Evolutionary conservation across 2,797 vertebrate genomes (phyloP).

Genomic region (Intellagama lesueurii): DNA sequence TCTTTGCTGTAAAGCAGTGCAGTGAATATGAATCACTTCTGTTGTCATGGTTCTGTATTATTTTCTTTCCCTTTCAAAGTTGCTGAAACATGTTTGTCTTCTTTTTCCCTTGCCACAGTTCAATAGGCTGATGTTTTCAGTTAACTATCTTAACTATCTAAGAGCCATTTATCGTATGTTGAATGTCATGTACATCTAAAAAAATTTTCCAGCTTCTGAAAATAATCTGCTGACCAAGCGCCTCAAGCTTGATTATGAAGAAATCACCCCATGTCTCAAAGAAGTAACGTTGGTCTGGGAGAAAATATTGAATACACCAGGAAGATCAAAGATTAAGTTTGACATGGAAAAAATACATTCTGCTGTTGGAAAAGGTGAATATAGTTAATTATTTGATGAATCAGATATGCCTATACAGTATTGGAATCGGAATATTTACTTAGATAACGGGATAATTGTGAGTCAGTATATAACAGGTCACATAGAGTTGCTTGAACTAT

Average conservation of each 20-base stretch:
- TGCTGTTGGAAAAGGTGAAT: slow-evolving; percentile 91
- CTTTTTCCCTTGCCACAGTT: background rate
- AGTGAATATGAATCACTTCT: background rate
- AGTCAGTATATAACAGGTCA: background rate
- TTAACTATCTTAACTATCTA: background rate
- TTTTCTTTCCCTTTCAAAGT: slow-evolving; percentile 1
- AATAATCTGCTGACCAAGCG: slow-evolving; percentile 93
- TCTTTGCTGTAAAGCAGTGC: background rate
- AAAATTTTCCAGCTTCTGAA: slow-evolving; percentile 84
- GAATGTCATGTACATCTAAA: accelerated
- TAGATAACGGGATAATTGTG: background rate
- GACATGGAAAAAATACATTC: slow-evolving; percentile 89
- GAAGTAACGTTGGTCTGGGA: slow-evolving; percentile 95
- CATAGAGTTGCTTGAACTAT: background rate
- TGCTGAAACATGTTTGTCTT: background rate
- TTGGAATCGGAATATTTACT: background rate
- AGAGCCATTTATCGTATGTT: background rate
- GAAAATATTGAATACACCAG: slow-evolving; percentile 90
- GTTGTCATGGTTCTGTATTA: background rate
- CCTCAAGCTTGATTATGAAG: slow-evolving; percentile 95
- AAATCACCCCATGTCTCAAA: slow-evolving; percentile 96
- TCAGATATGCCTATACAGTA: background rate
- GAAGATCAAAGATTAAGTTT: slow-evolving; percentile 90
- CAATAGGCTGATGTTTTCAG: background rate
- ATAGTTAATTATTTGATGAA: background rate